A percentile compares a stretch with the other conserved stretches of the same genome.
Evolutionary conservation across 2,113 vertebrate genomes (phyloP).

Genomic region (Tylochromis polylepis): DNA sequence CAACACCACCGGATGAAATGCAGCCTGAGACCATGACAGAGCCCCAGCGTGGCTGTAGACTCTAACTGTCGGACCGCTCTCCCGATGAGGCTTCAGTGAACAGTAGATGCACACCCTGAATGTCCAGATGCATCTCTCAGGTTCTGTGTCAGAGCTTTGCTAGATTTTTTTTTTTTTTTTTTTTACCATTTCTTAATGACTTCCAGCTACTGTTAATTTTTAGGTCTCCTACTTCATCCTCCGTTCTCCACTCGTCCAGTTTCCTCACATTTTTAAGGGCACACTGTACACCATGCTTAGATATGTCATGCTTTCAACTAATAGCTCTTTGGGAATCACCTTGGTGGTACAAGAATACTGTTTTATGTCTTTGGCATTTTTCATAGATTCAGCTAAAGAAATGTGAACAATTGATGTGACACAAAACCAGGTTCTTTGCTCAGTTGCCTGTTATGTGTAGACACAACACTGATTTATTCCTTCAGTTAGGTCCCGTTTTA

Average conservation of each 20-base stretch:
- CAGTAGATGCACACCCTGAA: neutral
- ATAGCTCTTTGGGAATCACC: neutral
- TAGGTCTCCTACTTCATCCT: neutral
- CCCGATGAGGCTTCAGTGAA: neutral
- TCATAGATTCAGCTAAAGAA: neutral
- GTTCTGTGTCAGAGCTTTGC: neutral
- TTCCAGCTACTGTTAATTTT: neutral
- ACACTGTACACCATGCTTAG: neutral
- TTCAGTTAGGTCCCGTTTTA: neutral
- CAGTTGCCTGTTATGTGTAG: neutral
- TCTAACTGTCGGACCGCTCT: neutral
- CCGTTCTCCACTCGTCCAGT: neutral
- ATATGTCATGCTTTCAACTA: neutral
- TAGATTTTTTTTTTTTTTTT: neutral
- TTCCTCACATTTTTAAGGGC: rapidly evolving
- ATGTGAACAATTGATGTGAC: neutral
- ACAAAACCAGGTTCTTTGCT: neutral
- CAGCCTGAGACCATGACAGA: neutral
- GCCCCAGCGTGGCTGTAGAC: neutral
- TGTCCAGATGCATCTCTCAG: neutral
- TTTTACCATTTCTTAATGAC: neutral
- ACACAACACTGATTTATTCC: neutral
- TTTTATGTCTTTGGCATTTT: neutral
- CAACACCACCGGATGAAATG: neutral
- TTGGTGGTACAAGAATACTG: neutral